Base-by-base conservation (phyloP, 2,888 invertebrate genomes). In the Pedicia rivosa region DNA sequence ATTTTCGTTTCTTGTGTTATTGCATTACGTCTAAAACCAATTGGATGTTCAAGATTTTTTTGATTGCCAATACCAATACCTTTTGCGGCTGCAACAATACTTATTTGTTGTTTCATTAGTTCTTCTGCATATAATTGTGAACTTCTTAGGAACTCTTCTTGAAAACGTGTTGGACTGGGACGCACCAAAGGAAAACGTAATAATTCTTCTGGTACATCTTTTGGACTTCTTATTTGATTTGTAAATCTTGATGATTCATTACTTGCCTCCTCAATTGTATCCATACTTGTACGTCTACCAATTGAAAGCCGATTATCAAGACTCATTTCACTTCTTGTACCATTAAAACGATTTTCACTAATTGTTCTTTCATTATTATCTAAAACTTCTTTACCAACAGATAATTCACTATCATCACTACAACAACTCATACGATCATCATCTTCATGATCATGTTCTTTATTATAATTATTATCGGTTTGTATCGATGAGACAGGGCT, bases 391-490 rank as follows among this genome's bases (percentile, higher is more conserved):
- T 82, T 81, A 5, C 83, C 82, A 44, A 84, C 83, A 46, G 82
- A 83, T 22, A 84, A 53, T 4, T 82, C 83, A 29, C 83, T 84
- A 50, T 80, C 82, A 48, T 80, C 80, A 47, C 77, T 77, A 46
- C 76, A 74, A 44, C 76, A 74, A 41, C 78, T 78, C 43, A 70
- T 68, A 13, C 71, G 69, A 42, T 59, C 58, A 22, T 40, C 36
- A 24, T 45, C 43, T 14, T 42, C 37, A 4, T 37, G 34, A 8
- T 35, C 29, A 1, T 17, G 3, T 8, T 47, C 50, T 19, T 44
- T 46, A 20, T 46, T 46, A 16, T 45, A 47, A 19, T 40, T 42
- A 14, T 35, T 36, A 27, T 34, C 34, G 10, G 28, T 37, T 33
- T 33, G 31, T 19, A 36, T 32, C 9, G 40, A 40, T 5, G 40